Evolutionary conservation across 1,140 invertebrate genomes (phyloP), one percentile per base, ranked within the genome.

Genomic region (Macrostomum lignano): DNA sequence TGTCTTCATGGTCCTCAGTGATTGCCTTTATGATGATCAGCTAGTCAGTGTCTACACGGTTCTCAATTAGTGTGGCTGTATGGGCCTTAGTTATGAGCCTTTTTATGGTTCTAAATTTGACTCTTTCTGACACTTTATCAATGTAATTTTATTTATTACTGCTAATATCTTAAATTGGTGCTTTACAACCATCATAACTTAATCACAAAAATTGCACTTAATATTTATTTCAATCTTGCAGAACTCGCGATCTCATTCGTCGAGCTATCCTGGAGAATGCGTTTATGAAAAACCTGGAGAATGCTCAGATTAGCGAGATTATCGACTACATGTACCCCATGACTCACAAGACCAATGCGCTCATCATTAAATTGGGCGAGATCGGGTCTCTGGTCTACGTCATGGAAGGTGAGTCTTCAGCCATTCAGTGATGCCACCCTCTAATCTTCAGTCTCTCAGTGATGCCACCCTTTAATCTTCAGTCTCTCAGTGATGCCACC

Each of bases 251-350:
- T 42, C 60, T 96, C 41, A 94, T 98, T 47, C 84, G 84, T 56
- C 66, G 73, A 36, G 84, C 86, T 24, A 91, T 98, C 46, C 60
- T 91, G 53, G 82, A 94, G 62, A 96, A 98, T 67, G 88, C 96
- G 57, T 98, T 98, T 60, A 86, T 98, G 74, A 91, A 93, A 61
- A 91, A 98, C 60, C 62, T 96, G 53, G 86, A 93, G 51, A 66
- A 73, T 48, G 73, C 77, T 15, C 84, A 96, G 60, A 91, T 94
- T 42, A 67, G 73, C n/a, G 82, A 93, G 60, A 88, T 96, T 35
- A 86, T 96, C 17, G 82, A 93, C 54, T 93, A 82, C 57, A 96
- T 98, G 88, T 88, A 88, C 57, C 78, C 81, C 10, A 81, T 93
- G 22, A 71, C 79, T 45, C 88, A 86, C 61, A 67, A 69, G n/a